Base-by-base conservation (phyloP, 2,888 invertebrate genomes). In the Fragum fragum region DNA sequence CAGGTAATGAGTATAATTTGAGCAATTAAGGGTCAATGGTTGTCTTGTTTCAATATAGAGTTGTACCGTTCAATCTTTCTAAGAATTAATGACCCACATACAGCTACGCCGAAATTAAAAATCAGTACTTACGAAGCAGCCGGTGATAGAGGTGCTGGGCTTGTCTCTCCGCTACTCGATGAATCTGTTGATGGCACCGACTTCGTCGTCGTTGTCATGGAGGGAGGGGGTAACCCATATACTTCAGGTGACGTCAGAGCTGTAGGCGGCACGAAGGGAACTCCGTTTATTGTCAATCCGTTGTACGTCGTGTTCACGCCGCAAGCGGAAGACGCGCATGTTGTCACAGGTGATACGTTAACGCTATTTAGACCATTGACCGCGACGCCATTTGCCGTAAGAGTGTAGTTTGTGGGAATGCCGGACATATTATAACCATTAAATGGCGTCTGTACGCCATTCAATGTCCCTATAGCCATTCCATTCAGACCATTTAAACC, bases 61-160 rank as follows among this genome's bases (percentile, higher is more conserved):
- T n/a, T n/a, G 42, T 16, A 42, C 42, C 16, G 42, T 7, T 11
- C 42, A 16, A 42, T 42, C 7, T 11, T 16, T 42, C 11, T 42
- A 16, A 1, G 16, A 47, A 47, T 1, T n/a, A n/a, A n/a, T n/a
- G n/a, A n/a, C n/a, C n/a, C n/a, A n/a, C n/a, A n/a, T n/a, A n/a
- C n/a, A 61, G 29, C 1, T 5, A 18, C 18, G 32, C 16, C 23
- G 11, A 29, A 55, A 11, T 29, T 55, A 26, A 59, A 72, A 39
- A 26, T n/a, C 39, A 28, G n/a, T n/a, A 85, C 85, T 85, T 79
- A 85, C 85, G 85, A 81, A 71, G 81, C 81, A 14, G 85, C 85
- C 11, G 85, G 85, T 16, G 85, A 79, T 21, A 85, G 69, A 16
- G 85, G 81, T 0, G 85, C 85, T 26, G 85, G 85, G 66, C 85